A percentile compares a stretch with the other conserved stretches of the same genome.
phyloP scores from a whole-genome alignment of 2,797 vertebrate species.

The Mormyrus hasselquistii region DNA sequence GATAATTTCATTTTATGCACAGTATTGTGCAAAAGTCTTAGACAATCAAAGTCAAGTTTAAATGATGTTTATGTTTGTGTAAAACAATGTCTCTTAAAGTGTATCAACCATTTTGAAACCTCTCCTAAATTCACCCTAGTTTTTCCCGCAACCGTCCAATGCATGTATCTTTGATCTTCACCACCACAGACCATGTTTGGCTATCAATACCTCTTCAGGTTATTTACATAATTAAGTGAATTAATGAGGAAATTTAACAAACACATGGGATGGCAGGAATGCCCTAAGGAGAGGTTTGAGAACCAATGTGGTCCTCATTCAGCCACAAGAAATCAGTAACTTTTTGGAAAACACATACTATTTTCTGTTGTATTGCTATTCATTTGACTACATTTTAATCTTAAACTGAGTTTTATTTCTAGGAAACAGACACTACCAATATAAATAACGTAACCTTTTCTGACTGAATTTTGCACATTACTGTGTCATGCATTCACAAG shows the following conservation, averaged over 20 bases:
- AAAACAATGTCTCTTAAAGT: not conserved
- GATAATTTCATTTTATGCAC: not conserved
- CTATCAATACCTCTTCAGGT: not conserved
- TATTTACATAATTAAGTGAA: not conserved
- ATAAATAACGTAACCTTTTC: not conserved
- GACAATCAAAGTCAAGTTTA: not conserved
- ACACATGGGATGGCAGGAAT: not conserved
- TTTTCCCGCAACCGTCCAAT: not conserved
- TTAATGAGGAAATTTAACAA: not conserved
- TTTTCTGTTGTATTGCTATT: not conserved
- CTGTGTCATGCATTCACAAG: not conserved
- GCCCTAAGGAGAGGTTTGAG: not conserved
- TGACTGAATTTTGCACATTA: not conserved
- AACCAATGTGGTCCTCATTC: not conserved
- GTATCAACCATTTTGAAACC: not conserved
- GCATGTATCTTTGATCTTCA: not conserved
- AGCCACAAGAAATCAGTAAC: not conserved
- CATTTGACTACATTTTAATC: not conserved
- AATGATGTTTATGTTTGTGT: not conserved
- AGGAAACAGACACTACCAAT: not conserved
- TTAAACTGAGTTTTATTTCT: not conserved
- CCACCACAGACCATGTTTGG: not conserved
- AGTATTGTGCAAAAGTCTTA: not conserved
- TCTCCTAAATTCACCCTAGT: not conserved
- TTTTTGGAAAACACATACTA: not conserved